Evolutionary conservation across 2,888 invertebrate genomes (phyloP).

Genomic region (Vanessa cardui): DNA sequence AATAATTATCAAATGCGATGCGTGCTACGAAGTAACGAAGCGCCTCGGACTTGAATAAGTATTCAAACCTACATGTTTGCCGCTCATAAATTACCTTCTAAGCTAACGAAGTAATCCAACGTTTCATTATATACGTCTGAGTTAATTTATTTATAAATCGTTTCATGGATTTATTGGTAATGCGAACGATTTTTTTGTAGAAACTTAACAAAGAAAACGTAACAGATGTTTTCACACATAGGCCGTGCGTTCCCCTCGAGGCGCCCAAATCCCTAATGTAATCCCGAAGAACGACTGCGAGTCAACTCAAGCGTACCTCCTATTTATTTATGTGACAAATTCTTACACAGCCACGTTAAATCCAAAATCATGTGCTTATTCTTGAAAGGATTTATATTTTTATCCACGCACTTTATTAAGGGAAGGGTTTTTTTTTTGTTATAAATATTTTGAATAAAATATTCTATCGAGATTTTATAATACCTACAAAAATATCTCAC

Average conservation of each 20-base stretch:
- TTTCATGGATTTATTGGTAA: slow-evolving; percentile 19
- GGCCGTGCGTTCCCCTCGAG: slow-evolving; percentile 55
- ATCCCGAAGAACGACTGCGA: slow-evolving; percentile 73
- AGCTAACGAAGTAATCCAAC: slow-evolving; percentile 22
- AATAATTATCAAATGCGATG: slow-evolving; percentile 22
- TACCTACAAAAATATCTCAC: no score
- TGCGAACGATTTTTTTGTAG: slow-evolving; percentile 53
- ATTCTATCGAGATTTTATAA: no score
- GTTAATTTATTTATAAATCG: slow-evolving; percentile 28
- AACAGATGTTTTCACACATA: slow-evolving; percentile 79
- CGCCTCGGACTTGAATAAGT: neutral
- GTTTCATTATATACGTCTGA: slow-evolving; percentile 29
- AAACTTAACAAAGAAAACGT: slow-evolving; percentile 65
- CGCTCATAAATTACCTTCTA: slow-evolving; percentile 21
- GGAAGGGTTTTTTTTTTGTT: neutral
- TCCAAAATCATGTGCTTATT: slow-evolving; percentile 67
- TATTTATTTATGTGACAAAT: slow-evolving; percentile 82
- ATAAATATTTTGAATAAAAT: no score
- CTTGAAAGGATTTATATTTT: slow-evolving; percentile 54
- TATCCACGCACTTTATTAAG: slow-evolving; percentile 9
- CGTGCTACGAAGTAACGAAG: slow-evolving; percentile 22
- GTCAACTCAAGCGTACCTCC: slow-evolving; percentile 71
- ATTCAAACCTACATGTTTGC: slow-evolving; percentile 24
- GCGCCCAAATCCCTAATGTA: slow-evolving; percentile 75
- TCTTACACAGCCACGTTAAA: slow-evolving; percentile 72